A percentile compares a stretch with the other conserved stretches of the same genome.
These are phyloP conservation scores for Sarcoramphus papa DNA, from an alignment of 2,797 vertebrate species.

Conservation along the genomic window DNA sequence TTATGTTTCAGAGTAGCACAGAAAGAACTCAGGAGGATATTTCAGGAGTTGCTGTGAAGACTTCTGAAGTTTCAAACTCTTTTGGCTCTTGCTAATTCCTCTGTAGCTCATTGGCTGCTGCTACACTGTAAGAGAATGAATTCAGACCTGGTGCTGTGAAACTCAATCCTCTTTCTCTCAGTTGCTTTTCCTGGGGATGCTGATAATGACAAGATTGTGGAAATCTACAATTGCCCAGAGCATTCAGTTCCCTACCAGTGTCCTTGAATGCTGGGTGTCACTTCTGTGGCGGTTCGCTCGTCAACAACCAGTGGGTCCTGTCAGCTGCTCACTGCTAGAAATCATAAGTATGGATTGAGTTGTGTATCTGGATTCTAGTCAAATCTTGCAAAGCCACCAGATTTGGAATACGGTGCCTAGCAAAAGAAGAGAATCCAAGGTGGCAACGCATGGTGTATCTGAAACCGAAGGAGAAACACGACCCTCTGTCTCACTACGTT, in stretches of 20 bases:
- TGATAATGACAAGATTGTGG: background rate
- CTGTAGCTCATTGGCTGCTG: background rate
- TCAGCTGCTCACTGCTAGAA: background rate
- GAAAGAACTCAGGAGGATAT: background rate
- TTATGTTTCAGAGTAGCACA: background rate
- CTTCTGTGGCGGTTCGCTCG: background rate
- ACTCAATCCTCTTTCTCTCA: background rate
- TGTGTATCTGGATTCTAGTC: background rate
- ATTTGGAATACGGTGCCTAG: background rate
- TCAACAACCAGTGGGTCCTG: background rate
- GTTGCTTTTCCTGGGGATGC: background rate
- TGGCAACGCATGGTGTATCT: background rate
- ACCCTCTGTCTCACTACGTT: background rate
- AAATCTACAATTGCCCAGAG: background rate
- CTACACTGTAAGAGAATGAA: background rate
- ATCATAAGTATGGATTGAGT: background rate
- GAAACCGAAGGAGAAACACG: background rate
- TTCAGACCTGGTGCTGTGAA: background rate
- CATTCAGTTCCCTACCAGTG: background rate
- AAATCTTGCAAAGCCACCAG: background rate
- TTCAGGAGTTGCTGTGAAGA: background rate
- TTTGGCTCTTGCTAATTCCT: background rate
- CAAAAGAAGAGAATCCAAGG: background rate
- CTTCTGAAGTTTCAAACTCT: background rate
- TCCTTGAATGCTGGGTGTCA: background rate